Evolutionary conservation across 2,113 vertebrate genomes (phyloP).

Genomic region (Pedionomus torquatus): DNA sequence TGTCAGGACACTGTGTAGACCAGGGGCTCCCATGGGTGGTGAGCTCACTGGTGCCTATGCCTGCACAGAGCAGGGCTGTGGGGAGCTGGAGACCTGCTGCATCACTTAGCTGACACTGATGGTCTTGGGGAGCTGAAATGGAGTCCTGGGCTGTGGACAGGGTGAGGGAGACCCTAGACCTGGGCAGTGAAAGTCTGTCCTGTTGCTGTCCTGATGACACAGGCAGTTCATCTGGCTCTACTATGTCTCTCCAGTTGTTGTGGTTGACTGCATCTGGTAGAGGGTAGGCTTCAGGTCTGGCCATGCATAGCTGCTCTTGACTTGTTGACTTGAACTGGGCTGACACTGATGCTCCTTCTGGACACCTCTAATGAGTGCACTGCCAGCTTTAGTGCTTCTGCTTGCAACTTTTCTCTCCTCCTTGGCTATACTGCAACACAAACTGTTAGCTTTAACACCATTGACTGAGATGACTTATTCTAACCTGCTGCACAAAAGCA

Average conservation of each 20-base stretch:
- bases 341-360: rapidly evolving
- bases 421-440: background rate
- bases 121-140: too few species aligned
- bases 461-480: background rate
- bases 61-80: background rate
- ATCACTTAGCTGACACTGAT: background rate
- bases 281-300: background rate
- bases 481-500: background rate
- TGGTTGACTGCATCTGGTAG: background rate
- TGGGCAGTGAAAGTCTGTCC: background rate
- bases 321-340: background rate
- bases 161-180: rapidly evolving
- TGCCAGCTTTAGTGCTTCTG: background rate
- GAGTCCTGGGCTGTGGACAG: background rate
- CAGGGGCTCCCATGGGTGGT: background rate
- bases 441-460: background rate
- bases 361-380: background rate
- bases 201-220: background rate
- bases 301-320: background rate
- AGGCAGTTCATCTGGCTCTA: rapidly evolving
- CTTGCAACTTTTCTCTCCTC: background rate
- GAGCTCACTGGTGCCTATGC: rapidly evolving
- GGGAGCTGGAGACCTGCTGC: background rate
- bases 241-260: background rate
- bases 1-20: too few species aligned